Base-by-base conservation (phyloP, 2,113 vertebrate genomes). In the Coregonus clupeaformis region DNA sequence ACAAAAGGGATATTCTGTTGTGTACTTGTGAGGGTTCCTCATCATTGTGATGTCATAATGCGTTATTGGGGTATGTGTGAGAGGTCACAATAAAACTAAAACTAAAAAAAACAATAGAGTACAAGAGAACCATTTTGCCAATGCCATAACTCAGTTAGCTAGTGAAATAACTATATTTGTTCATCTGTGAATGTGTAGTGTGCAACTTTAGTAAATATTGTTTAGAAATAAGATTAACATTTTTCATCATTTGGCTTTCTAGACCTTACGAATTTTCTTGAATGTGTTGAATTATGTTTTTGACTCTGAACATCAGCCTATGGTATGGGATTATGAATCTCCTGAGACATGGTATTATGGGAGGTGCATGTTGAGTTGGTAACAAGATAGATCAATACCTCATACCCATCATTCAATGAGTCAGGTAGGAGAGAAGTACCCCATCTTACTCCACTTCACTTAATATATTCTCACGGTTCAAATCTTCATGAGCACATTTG, bases 301-400 rank as follows among this genome's bases (percentile, higher is more conserved):
- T 22, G 57, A 60, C 57, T 22, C n/a, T 22, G 57, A 60, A 9
- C 57, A 60, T 22, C n/a, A 60, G n/a, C 57, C 18, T 22, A 60
- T 22, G 16, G n/a, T 60, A 22, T 60, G 5, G 57, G 20, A 60
- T 60, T 6, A 60, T 60, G 24, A 1, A 60, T 16, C 16, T 60
- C 57, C 6, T 60, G n/a, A 60, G n/a, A 24, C n/a, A 60, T 60
- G n/a, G 18, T 22, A 60, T 60, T 22, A 60, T 60, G 57, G 9
- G n/a, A 60, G 11, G 9, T 60, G 57, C n/a, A 60, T 60, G 57
- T 60, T n/a, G 57, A 60, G 18, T 22, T 60, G 57, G 20, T 24
- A 24, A 60, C 16, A 11, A 75, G 84, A 70, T 81, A 68, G 70
- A 77, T 66, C 78, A 68, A 74, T 63, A 85, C 85, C 57, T 60